Evolutionary conservation across 2,113 vertebrate species (phyloP), one percentile per base, ranked within the genome.

Genomic region (Menidia beryllina): DNA sequence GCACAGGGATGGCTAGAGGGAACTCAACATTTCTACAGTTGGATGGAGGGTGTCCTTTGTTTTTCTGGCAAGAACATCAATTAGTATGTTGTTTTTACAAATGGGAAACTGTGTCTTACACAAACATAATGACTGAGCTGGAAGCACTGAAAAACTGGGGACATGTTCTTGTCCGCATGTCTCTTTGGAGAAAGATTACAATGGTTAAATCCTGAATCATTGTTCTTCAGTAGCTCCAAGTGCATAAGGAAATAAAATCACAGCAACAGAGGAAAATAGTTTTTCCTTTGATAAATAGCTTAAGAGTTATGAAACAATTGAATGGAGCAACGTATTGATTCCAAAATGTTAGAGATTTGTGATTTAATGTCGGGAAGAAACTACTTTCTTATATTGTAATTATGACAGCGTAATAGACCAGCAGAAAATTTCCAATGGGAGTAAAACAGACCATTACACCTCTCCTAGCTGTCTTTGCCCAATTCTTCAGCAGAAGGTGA

Each of bases 1-100:
- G 41, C 6, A 69, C 66, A 23, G 47, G 36, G 74, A 77, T 84
- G 86, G 61, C 82, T 89, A 86, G 68, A 77, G 59, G 59, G 38
- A 87, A 69, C 59, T 85, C 70, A n/a, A 54, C 24, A 52, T 69
- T 74, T 68, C 69, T 52, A 51, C 72, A 76, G 71, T 59, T 79
- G 20, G 65, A 78, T 26, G 0, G 36, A 64, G 49, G n/a, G 84
- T 78, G 68, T 70, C 68, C 34, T 30, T 47, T 59, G 72, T 83
- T 68, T 58, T 77, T 70, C 84, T 83, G 79, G 75, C 75, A 72
- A 3, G 34, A 5, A 50, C 21, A 47, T 27, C 60, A 73, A 36
- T 51, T 56, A 7, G 43, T 70, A 48, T 70, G 48, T 69, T 59
- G 57, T 57, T 51, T 70, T 82, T 71, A 75, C 55, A 68, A 20